Conservation (phyloP, 2,113 vertebrate genomes). For the Phoxinus phoxinus region DNA sequence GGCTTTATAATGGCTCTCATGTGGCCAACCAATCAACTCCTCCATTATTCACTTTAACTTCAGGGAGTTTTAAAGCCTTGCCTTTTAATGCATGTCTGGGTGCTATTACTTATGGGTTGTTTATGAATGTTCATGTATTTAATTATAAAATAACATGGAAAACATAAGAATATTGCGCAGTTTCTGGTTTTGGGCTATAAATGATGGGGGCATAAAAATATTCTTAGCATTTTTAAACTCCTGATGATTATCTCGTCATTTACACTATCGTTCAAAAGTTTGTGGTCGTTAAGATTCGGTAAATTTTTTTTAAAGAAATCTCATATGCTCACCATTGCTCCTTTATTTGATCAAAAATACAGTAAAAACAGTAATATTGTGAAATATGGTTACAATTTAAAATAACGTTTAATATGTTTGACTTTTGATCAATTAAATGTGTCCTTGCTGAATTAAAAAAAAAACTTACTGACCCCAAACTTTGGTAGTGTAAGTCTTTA, state of each 20-base stretch:
- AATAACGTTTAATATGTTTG: not conserved
- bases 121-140: slow-evolving; percentile 29
- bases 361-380: not conserved
- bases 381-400: not conserved
- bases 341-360: not conserved
- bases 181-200: not conserved
- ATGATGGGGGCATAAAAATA: not conserved
- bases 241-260: too few species aligned
- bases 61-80: slow-evolving; percentile 24
- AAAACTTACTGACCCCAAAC: not conserved
- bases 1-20: slow-evolving; percentile 31
- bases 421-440: not conserved
- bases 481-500: not conserved
- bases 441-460: not conserved
- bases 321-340: not conserved
- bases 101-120: slow-evolving; percentile 19
- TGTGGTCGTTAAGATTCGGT: too few species aligned
- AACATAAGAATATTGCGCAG: not conserved
- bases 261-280: too few species aligned
- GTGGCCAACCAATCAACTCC: slow-evolving; percentile 13
- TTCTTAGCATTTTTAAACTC: too few species aligned
- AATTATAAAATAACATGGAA: not conserved
- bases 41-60: slow-evolving; percentile 18
- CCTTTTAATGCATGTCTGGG: slow-evolving; percentile 23
- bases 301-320: not conserved